phyloP scores from a whole-genome alignment of 2,113 vertebrate genomes.

The Phalacrocorax pelagicus region DNA sequence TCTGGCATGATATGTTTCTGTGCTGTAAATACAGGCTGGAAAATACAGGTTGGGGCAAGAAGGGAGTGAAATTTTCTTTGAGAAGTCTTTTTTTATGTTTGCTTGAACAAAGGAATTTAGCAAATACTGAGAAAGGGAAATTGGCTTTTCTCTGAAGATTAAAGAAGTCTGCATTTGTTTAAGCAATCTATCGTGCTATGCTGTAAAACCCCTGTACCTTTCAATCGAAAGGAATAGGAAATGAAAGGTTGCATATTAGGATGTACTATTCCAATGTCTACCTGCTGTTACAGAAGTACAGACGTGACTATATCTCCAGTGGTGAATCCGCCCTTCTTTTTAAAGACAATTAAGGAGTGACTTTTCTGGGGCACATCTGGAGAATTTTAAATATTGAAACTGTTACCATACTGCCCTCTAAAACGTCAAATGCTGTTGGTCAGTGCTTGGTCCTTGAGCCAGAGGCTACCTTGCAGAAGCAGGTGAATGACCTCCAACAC shows the following conservation, averaged over 20 bases:
- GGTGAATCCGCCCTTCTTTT: not conserved
- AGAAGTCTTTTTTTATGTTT: not conserved
- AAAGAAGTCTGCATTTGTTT: conserved; percentile 14
- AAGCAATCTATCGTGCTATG: not conserved
- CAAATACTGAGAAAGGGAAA: not conserved
- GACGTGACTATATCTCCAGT: not conserved
- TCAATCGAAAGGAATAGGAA: not conserved
- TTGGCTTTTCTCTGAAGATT: not conserved
- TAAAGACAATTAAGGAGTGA: not conserved
- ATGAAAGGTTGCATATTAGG: not conserved
- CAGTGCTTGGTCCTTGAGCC: not conserved
- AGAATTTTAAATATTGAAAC: not conserved
- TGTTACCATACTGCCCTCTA: not conserved
- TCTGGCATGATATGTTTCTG: not conserved
- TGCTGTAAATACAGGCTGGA: not conserved
- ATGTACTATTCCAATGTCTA: not conserved
- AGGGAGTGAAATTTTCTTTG: not conserved
- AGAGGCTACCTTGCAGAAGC: not conserved
- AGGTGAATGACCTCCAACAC: not conserved
- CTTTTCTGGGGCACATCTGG: not conserved
- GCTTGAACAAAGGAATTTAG: not conserved
- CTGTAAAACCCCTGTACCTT: not conserved
- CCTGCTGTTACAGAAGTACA: not conserved
- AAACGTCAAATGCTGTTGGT: not conserved
- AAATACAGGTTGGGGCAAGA: not conserved